Conservation (phyloP, 2,888 invertebrate genomes). For the Catocala fraxini region DNA sequence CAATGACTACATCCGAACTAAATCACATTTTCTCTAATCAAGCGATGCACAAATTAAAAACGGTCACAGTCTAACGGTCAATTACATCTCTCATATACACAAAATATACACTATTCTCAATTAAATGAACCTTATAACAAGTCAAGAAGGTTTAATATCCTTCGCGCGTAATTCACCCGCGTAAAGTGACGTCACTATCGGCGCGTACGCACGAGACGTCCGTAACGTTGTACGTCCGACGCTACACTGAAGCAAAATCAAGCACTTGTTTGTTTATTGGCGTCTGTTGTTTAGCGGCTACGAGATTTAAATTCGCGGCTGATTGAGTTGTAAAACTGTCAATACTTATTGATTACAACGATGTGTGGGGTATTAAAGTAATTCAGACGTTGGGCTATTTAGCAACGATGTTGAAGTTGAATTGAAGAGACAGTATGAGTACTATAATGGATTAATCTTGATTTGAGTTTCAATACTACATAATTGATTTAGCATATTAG, state of each 20-base stretch:
- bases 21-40: constrained; percentile 49
- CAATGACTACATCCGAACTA: constrained; percentile 34
- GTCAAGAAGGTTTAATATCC: constrained; percentile 26
- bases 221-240: constrained; percentile 51
- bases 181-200: constrained; percentile 49
- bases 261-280: constrained; percentile 54
- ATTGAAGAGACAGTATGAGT: background rate
- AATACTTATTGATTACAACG: constrained; percentile 46
- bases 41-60: constrained; percentile 58
- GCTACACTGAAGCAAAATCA: constrained; percentile 56
- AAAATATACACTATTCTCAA: constrained; percentile 36
- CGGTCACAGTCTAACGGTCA: constrained; percentile 53
- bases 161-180: constrained; percentile 22
- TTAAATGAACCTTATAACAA: constrained; percentile 40
- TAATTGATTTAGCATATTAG: no score
- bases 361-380: constrained; percentile 29
- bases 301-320: constrained; percentile 47
- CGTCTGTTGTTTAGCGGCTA: constrained; percentile 41
- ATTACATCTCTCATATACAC: constrained; percentile 47
- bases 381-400: background rate
- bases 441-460: no score
- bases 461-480: no score
- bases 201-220: constrained; percentile 47
- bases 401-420: background rate
- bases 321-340: constrained; percentile 49